Base-by-base conservation (phyloP, 2,797 vertebrate genomes). In the Falco naumanni region DNA sequence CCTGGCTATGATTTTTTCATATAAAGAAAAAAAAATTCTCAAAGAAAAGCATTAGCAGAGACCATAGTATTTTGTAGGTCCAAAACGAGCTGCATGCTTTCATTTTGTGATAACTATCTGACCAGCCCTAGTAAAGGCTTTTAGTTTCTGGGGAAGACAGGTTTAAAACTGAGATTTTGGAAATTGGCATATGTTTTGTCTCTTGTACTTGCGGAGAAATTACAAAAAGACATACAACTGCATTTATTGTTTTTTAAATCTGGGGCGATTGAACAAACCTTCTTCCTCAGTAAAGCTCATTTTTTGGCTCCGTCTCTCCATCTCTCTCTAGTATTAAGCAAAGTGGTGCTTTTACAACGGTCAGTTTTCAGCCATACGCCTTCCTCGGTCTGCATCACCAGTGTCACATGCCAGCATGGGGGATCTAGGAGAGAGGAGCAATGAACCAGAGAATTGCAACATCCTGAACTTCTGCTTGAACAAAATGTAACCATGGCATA, bases 161-260 rank as follows among this genome's bases (percentile, higher is more conserved):
- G 3, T 47, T 75, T 20, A 34, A 79, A 74, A 84, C 2, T 31
- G 41, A 79, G 15, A 10, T 74, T 51, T 54, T 5, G 6, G 22
- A 54, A 45, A 18, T 18, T 45, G 43, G 43, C 43, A 19, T 45
- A 28, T 61, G 1, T 10, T 48, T 82, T 60, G 2, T 50, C 34
- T 33, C 26, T 34, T 29, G 6, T 3, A 11, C 61, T 61, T 54
- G 21, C 65, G 24, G n/a, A 57, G 21, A 53, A 77, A 61, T 28
- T 74, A 11, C 13, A n/a, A 45, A 31, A 83, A 47, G 1, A 2
- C 1, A 1, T 8, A 12, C 2, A 33, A 6, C 2, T 84, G 18
- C 1, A 16, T 57, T 64, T 71, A 25, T 16, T 28, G 18, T 8
- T 69, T 17, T 56, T 93, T 56, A 76, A 82, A 54, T 72, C 76